A percentile compares a stretch with the other conserved stretches of the same genome.
Evolutionary conservation across 2,888 invertebrate species (phyloP).

Genomic region (Ophonus ardosiacus): DNA sequence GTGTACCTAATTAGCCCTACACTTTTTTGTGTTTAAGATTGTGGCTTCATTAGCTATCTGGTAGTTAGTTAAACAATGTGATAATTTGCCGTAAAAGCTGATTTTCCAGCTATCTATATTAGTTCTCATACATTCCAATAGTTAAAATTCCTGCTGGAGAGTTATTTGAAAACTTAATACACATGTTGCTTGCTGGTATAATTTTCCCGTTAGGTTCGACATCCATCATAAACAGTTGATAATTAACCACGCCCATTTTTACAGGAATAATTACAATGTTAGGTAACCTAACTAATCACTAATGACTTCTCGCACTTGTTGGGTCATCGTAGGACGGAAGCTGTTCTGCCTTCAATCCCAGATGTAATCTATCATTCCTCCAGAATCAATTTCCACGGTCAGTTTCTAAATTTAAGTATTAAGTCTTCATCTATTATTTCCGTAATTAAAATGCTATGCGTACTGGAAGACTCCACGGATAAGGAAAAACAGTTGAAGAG

Average conservation of each 20-base stretch:
- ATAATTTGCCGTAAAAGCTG: constrained; percentile 26
- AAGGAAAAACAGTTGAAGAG: constrained; percentile 29
- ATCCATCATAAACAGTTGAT: constrained; percentile 48
- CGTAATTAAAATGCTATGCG: constrained; percentile 24
- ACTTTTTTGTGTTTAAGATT: background rate
- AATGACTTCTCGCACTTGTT: constrained; percentile 32
- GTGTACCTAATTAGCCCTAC: background rate
- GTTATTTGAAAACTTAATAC: constrained; percentile 38
- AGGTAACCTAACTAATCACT: constrained; percentile 33
- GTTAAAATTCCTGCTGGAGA: constrained; percentile 26
- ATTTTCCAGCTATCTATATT: constrained; percentile 9
- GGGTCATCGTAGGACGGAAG: constrained; percentile 27
- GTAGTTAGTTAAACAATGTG: background rate
- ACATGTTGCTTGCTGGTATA: constrained; percentile 11
- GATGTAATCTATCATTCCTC: constrained; percentile 33
- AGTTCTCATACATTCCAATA: constrained; percentile 36
- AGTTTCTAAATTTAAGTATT: constrained; percentile 23
- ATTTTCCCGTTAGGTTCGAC: constrained; percentile 34
- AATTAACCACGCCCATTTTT: constrained; percentile 44
- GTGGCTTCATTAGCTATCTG: background rate
- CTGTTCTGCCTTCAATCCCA: background rate
- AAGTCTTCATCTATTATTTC: constrained; percentile 34
- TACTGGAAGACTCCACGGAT: background rate
- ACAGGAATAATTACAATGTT: constrained; percentile 42
- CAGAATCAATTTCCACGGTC: constrained; percentile 4